Evolutionary conservation across 2,797 vertebrate species (phyloP).

Genomic region (Enteromius treurensis): DNA sequence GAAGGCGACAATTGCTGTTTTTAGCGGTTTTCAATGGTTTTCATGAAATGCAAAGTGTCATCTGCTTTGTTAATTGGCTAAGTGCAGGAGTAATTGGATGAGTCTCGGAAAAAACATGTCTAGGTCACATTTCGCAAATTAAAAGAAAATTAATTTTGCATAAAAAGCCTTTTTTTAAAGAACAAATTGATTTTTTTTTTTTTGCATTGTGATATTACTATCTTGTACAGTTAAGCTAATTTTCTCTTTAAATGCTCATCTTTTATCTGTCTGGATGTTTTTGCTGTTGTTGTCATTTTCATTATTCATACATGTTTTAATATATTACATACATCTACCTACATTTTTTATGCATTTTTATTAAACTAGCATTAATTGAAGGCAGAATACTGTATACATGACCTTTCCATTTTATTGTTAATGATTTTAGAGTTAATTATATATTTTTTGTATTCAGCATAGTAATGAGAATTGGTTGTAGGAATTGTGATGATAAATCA

Average conservation of each 20-base stretch:
- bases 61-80: conserved; percentile 79
- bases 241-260: neutral
- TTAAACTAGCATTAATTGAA: neutral
- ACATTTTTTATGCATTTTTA: neutral
- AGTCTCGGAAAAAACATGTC: conserved; percentile 2
- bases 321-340: too few relatives aligned
- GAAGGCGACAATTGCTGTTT: conserved; percentile 37
- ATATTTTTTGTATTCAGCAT: neutral
- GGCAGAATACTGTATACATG: neutral
- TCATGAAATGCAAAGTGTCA: conserved; percentile 63
- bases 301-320: neutral
- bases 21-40: conserved; percentile 40
- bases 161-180: neutral
- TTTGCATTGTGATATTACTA: neutral
- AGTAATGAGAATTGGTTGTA: neutral
- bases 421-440: neutral
- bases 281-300: neutral
- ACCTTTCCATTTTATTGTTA: neutral
- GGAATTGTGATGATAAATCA: neutral
- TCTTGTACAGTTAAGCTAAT: neutral
- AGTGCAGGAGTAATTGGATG: conserved; percentile 78
- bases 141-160: neutral
- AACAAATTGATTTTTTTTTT: neutral
- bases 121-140: conserved; percentile 5
- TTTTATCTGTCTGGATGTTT: neutral